phyloP scores from a whole-genome alignment of 2,113 vertebrate species.

The Crocuta crocuta region DNA sequence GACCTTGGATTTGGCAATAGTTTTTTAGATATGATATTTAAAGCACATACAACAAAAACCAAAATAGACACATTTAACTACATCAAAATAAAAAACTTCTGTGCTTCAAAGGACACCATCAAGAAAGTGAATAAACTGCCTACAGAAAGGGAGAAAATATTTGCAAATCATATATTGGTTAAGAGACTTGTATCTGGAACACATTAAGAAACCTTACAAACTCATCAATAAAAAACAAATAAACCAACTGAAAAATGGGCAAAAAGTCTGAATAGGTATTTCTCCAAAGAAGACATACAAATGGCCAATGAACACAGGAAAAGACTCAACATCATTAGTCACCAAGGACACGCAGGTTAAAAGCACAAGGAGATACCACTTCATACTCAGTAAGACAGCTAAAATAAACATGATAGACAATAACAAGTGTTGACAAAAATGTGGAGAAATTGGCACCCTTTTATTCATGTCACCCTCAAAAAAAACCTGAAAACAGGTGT shows the following conservation, averaged over 20 bases:
- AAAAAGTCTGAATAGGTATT: not conserved
- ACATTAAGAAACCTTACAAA: not conserved
- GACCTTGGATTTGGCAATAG: not conserved
- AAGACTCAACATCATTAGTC: not conserved
- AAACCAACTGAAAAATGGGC: not conserved
- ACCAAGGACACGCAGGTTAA: not conserved
- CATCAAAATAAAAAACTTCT: conserved; percentile 1
- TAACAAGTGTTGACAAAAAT: not conserved
- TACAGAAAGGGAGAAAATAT: not conserved
- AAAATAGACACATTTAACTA: not conserved
- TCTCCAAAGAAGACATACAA: not conserved
- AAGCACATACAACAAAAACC: not conserved
- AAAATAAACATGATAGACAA: conserved; percentile 1
- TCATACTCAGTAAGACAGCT: not conserved
- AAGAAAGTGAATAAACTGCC: not conserved
- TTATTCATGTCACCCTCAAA: not conserved
- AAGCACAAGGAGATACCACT: not conserved
- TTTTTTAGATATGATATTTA: not conserved
- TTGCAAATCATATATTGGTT: not conserved
- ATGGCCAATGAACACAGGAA: not conserved
- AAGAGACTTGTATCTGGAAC: not conserved
- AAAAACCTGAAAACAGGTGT: not conserved
- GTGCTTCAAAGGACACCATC: not conserved
- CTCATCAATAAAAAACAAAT: not conserved
- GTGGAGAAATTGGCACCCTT: not conserved